Percentiles rank a stretch among this genome's conserved stretches.
phyloP scores from a whole-genome alignment of 1,140 invertebrate species.

The Lasaia peninsularis region DNA sequence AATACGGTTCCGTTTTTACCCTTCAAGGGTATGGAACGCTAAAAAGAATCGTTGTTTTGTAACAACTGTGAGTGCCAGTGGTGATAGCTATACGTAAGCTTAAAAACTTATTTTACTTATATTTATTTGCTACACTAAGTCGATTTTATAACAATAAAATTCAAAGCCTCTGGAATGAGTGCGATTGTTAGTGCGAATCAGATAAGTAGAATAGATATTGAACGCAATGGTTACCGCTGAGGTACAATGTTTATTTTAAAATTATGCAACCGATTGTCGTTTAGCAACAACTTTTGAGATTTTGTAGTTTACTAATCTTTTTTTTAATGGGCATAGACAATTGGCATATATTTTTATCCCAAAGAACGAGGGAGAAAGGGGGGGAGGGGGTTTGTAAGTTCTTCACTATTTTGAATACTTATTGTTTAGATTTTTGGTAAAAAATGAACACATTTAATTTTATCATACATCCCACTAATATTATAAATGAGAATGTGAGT shows the following conservation, averaged over 20 bases:
- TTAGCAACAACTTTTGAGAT: constrained; percentile 26
- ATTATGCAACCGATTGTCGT: constrained; percentile 39
- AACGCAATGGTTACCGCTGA: constrained; percentile 45
- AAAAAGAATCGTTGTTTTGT: too few species aligned
- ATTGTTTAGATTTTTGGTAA: too few species aligned
- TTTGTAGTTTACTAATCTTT: constrained; percentile 15
- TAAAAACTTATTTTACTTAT: neutral
- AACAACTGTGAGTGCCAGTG: neutral
- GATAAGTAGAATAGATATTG: constrained; percentile 60
- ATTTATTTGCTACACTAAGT: neutral
- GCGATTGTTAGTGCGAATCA: constrained; percentile 65
- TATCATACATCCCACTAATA: too few species aligned
- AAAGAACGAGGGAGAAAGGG: too few species aligned
- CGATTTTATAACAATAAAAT: constrained; percentile 69
- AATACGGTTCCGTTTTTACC: too few species aligned
- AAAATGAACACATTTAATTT: too few species aligned
- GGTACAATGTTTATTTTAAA: constrained; percentile 39
- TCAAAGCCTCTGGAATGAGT: constrained; percentile 50
- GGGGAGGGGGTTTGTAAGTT: too few species aligned
- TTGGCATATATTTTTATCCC: too few species aligned
- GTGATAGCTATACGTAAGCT: neutral
- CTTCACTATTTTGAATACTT: too few species aligned
- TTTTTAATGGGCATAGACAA: too few species aligned
- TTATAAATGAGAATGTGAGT: too few species aligned
- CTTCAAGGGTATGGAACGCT: too few species aligned